A percentile compares a stretch with the other conserved stretches of the same genome.
Evolutionary conservation across 1,140 invertebrate species (phyloP).

Genomic region (Drosophila cardini): DNA sequence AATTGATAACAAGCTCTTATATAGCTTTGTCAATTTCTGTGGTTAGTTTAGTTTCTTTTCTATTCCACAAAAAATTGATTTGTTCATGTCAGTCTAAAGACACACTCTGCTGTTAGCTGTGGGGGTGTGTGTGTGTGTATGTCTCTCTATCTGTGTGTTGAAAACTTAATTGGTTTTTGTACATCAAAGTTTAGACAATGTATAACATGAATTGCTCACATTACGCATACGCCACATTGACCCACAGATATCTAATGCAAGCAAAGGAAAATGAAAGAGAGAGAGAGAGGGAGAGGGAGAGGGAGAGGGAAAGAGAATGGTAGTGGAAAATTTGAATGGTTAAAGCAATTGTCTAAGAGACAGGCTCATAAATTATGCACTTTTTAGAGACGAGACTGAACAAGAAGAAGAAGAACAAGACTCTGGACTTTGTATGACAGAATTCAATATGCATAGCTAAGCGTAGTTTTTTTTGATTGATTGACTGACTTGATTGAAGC

Average conservation of each 20-base stretch:
- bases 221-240: conserved; percentile 33
- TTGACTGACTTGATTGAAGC: conserved; percentile 76
- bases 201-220: conserved; percentile 49
- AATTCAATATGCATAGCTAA: conserved; percentile 76
- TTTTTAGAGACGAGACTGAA: conserved; percentile 16
- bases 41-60: conserved; percentile 14
- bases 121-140: conserved; percentile 2
- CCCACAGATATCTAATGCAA: conserved; percentile 7
- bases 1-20: conserved; percentile 11
- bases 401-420: not conserved
- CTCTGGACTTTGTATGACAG: conserved; percentile 57
- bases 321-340: conserved; percentile 30
- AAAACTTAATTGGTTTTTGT: conserved; percentile 75
- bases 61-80: too few relatives aligned
- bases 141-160: conserved; percentile 35
- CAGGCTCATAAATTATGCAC: conserved; percentile 72
- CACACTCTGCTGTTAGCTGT: conserved; percentile 50
- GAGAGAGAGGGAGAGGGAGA: not conserved
- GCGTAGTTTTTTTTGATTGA: conserved; percentile 68
- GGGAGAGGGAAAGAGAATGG: conserved; percentile 9
- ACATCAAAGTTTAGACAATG: conserved; percentile 13
- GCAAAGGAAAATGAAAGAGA: too few relatives aligned
- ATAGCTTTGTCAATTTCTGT: conserved; percentile 25
- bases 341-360: conserved; percentile 55
- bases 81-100: conserved; percentile 24